Evolutionary conservation across 2,797 vertebrate genomes (phyloP).

Genomic region (Hyperoplus lanceolatus): DNA sequence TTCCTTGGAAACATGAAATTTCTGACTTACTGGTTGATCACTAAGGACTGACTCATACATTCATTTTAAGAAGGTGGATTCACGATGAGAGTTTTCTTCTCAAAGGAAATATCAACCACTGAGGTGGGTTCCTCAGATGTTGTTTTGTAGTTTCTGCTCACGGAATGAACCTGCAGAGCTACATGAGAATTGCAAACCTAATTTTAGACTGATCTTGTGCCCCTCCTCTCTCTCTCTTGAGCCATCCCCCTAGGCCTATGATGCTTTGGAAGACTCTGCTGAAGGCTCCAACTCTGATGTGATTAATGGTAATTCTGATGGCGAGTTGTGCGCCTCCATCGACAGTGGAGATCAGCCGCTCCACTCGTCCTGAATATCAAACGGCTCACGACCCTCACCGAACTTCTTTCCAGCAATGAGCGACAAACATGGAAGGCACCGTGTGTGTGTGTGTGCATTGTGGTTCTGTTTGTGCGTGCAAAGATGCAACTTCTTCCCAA

Average conservation of each 20-base stretch:
- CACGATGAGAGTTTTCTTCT: neutral
- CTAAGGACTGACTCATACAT: neutral
- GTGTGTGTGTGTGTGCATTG: neutral
- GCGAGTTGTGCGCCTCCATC: conserved; percentile 36
- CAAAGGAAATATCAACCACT: neutral
- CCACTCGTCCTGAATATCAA: conserved; percentile 45
- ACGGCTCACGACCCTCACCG: conserved; percentile 31
- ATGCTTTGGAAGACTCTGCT: conserved; percentile 3
- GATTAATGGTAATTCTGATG: conserved; percentile 44
- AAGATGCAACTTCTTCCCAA: neutral
- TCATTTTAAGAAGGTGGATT: neutral
- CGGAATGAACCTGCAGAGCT: conserved; percentile 18
- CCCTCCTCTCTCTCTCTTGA: neutral
- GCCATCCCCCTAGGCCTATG: neutral
- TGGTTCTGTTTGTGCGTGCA: neutral
- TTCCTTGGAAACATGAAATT: neutral
- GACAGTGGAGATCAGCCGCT: neutral
- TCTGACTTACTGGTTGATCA: neutral
- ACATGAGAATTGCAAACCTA: neutral
- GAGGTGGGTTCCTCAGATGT: neutral
- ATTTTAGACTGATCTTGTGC: neutral
- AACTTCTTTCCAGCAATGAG: neutral
- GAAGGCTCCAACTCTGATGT: conserved; percentile 24
- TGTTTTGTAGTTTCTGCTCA: conserved; percentile 4
- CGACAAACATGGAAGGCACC: conserved; percentile 14